A percentile compares a stretch with the other conserved stretches of the same genome.
phyloP scores from a whole-genome alignment of 2,113 vertebrate species.

The Pimephales promelas region DNA sequence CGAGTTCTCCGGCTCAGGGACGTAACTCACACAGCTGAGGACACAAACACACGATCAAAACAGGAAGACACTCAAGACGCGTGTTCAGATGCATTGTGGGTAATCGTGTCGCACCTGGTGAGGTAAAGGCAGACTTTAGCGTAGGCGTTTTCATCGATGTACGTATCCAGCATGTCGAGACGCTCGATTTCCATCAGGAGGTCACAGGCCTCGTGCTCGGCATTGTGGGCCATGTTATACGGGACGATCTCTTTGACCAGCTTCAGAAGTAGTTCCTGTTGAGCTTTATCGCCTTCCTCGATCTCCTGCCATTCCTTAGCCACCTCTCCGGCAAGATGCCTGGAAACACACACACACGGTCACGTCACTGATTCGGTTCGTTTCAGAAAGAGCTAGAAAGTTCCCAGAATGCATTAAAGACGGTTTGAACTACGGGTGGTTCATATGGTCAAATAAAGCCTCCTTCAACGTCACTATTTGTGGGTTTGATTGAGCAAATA shows the following conservation, averaged over 20 bases:
- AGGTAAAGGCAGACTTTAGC: constrained; percentile 98
- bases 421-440: too few species aligned
- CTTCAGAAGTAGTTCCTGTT: constrained; percentile 89
- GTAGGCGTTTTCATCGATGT: constrained; percentile 96
- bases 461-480: too few species aligned
- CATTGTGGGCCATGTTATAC: constrained; percentile 98
- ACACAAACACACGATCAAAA: neutral
- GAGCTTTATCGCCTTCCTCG: constrained; percentile 90
- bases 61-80: neutral
- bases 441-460: too few species aligned
- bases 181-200: constrained; percentile 98
- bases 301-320: constrained; percentile 99
- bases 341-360: constrained; percentile 56
- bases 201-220: constrained; percentile 96
- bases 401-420: neutral
- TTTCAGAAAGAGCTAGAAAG: neutral
- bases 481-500: too few species aligned
- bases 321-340: constrained; percentile 94
- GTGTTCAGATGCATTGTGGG: neutral
- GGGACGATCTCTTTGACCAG: constrained; percentile 95
- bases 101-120: constrained; percentile 79
- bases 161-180: constrained; percentile 94
- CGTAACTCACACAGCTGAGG: constrained; percentile 93
- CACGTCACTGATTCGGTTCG: neutral
- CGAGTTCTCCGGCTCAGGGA: constrained; percentile 95